phyloP scores from a whole-genome alignment of 2,888 invertebrate genomes.

The Xestia rhomboidea region DNA sequence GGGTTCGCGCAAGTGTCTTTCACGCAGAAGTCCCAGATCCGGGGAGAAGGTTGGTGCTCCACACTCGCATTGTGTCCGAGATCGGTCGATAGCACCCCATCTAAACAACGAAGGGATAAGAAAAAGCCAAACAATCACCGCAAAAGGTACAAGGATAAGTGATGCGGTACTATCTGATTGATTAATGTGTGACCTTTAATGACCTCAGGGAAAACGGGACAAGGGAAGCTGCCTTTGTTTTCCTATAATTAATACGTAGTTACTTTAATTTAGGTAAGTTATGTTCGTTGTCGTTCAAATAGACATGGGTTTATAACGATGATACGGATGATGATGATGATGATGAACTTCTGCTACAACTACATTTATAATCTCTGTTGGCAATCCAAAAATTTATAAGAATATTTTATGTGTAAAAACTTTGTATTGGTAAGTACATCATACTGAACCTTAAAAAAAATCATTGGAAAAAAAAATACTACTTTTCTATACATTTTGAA shows the following conservation, averaged over 20 bases:
- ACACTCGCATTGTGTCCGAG: no score
- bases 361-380: neutral
- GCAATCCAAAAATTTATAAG: no score
- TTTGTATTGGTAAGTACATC: no score
- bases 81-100: no score
- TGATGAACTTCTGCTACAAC: neutral
- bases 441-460: no score
- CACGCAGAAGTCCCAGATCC: no score
- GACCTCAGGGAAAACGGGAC: conserved; percentile 1
- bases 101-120: neutral
- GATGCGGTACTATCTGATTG: conserved; percentile 16
- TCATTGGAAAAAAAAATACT: no score
- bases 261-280: neutral
- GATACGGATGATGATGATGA: neutral
- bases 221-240: neutral
- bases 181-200: conserved; percentile 13
- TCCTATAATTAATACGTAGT: neutral
- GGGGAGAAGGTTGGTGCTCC: no score
- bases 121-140: neutral
- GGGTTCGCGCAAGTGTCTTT: no score
- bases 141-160: conserved; percentile 20
- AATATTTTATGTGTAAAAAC: neutral
- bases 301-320: no score
- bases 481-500: no score
- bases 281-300: neutral